Evolutionary conservation across 1,140 invertebrate species (phyloP), one percentile per base, ranked within the genome.

Genomic region (Littorina saxatilis): DNA sequence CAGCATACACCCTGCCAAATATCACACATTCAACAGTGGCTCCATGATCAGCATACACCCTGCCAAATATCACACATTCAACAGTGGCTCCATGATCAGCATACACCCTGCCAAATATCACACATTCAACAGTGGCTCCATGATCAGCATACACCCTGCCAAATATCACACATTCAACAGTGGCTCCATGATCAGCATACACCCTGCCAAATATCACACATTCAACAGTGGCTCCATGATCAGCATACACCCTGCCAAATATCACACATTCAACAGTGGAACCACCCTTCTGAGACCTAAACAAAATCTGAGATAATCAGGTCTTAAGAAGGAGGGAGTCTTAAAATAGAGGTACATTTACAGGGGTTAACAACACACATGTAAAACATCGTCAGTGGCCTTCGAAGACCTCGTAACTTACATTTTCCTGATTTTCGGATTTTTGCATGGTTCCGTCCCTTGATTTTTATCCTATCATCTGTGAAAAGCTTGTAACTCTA

Each of bases 1-100:
- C 63, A 99, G 95, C 0, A 96, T 97, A 91, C 99, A 99, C 29
- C 98, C 93, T 93, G 76, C 43, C 87, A 74, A 86, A 93, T 88
- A 43, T 89, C 80, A 50, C 2, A 40, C 40, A 43, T 85, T n/a
- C n/a, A n/a, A n/a, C n/a, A 97, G 99, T 2, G 98, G 98, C 92
- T 99, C 98, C 55, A 99, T 96, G 79, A 99, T 99, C 63, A 99
- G 95, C 0, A 96, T 97, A 91, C 99, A 99, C 29, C 98, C 93
- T 93, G 76, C 43, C 87, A 74, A 86, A 93, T 88, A 43, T 89
- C 80, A 50, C 2, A 40, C 40, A 43, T 85, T n/a, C n/a, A n/a
- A n/a, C n/a, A 97, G 99, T 2, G 20, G 2, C 37, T 2, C 23
- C 32, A 39, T 72, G 35, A 37, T 39, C 63, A 99, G 95, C 0